A percentile compares a stretch with the other conserved stretches of the same genome.
These are phyloP conservation scores for Lasiurus borealis DNA, from an alignment of 2,113 vertebrate genomes.

Conservation along the genomic window DNA sequence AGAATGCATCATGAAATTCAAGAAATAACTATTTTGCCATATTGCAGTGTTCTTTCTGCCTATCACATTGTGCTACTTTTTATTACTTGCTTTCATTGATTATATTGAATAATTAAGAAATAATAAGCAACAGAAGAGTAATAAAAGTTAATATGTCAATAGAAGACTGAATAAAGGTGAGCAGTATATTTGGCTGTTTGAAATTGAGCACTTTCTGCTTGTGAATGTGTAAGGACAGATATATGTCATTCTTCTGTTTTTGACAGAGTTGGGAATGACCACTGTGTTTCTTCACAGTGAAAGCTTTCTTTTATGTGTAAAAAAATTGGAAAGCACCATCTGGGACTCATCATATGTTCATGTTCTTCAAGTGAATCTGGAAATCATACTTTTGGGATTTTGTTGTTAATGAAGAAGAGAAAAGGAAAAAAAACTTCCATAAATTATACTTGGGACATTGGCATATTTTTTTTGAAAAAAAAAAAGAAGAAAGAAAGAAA, in stretches of 20 bases:
- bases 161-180: neutral
- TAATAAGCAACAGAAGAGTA: neutral
- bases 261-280: constrained; percentile 52
- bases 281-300: neutral
- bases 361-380: constrained; percentile 59
- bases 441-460: constrained; percentile 31
- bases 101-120: neutral
- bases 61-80: neutral
- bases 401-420: constrained; percentile 54
- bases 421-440: neutral
- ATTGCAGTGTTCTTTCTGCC: neutral
- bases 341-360: neutral
- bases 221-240: neutral
- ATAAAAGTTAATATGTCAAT: constrained; percentile 28
- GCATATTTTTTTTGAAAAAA: constrained; percentile 46
- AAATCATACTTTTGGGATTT: constrained; percentile 54
- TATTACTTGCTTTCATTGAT: neutral
- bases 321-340: neutral
- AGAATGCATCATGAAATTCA: neutral
- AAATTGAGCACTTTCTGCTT: neutral
- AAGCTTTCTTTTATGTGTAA: constrained; percentile 53
- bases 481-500: neutral
- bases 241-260: neutral
- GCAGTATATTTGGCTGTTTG: neutral
- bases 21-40: constrained; percentile 1